phyloP scores from a whole-genome alignment of 2,888 invertebrate genomes.

The Eremobia ochroleuca region DNA sequence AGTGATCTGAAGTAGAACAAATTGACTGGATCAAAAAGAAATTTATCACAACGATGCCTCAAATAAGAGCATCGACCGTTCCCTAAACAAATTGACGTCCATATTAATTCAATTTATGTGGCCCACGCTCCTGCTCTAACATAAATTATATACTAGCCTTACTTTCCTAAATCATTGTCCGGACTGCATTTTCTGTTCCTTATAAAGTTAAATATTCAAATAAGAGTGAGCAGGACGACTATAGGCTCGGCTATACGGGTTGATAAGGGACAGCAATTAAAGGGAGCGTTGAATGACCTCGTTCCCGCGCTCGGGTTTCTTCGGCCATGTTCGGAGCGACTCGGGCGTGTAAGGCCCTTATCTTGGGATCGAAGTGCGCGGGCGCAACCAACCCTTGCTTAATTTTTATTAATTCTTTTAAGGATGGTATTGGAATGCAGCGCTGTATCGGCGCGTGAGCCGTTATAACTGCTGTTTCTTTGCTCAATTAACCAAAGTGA shows the following conservation, averaged over 20 bases:
- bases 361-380: conserved; percentile 84
- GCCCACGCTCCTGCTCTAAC: conserved; percentile 70
- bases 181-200: conserved; percentile 78
- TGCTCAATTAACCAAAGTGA: conserved; percentile 72
- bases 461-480: conserved; percentile 68
- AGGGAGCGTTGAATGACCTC: conserved; percentile 79
- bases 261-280: conserved; percentile 85
- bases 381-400: conserved; percentile 85
- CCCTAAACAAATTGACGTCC: conserved; percentile 79
- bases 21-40: conserved; percentile 60
- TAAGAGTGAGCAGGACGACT: conserved; percentile 76
- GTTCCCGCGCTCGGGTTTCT: conserved; percentile 83
- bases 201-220: conserved; percentile 83
- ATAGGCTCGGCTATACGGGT: conserved; percentile 69
- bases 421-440: conserved; percentile 71
- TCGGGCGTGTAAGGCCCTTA: conserved; percentile 81
- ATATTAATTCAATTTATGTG: conserved; percentile 84
- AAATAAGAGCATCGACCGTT: conserved; percentile 74
- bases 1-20: conserved; percentile 48
- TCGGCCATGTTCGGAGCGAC: conserved; percentile 79
- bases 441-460: conserved; percentile 43
- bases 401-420: conserved; percentile 64
- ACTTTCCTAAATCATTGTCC: conserved; percentile 84
- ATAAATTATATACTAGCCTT: conserved; percentile 76
- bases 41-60: conserved; percentile 58